These are phyloP conservation scores for Adrianichthys oophorus DNA, from an alignment of 2,797 vertebrate genomes.

Conservation along the genomic window DNA sequence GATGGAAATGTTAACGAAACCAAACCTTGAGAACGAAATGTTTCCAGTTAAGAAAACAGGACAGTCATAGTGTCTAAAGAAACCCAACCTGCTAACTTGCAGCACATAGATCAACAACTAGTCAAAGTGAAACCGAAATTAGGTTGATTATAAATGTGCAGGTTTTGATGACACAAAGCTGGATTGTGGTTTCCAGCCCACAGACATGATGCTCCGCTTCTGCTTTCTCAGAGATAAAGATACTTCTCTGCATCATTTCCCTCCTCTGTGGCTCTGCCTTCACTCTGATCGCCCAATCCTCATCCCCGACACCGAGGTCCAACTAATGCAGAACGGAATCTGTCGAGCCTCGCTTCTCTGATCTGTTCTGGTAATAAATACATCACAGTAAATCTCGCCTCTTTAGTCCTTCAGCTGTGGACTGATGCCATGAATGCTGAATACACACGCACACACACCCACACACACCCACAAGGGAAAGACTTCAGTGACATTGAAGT, in stretches of 20 bases:
- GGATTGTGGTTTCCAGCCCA: background rate
- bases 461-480: background rate
- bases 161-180: background rate
- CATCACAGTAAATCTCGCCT: background rate
- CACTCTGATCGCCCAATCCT: no score
- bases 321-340: background rate
- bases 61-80: no score
- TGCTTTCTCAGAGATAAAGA: background rate
- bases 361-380: background rate
- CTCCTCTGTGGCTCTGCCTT: background rate
- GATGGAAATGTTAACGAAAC: background rate
- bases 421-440: slow-evolving; percentile 6
- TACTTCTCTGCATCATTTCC: background rate
- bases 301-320: no score
- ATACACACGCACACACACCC: slow-evolving; percentile 2
- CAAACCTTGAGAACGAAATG: background rate
- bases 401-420: slow-evolving; percentile 31
- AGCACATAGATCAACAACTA: no score
- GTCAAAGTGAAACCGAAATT: no score
- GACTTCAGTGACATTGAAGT: slow-evolving; percentile 18
- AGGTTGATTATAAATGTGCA: background rate
- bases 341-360: background rate
- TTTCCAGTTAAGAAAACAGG: background rate
- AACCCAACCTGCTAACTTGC: no score
- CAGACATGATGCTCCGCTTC: background rate